Evolutionary conservation across 2,797 vertebrate species (phyloP).

Genomic region (Danio aesculapii): DNA sequence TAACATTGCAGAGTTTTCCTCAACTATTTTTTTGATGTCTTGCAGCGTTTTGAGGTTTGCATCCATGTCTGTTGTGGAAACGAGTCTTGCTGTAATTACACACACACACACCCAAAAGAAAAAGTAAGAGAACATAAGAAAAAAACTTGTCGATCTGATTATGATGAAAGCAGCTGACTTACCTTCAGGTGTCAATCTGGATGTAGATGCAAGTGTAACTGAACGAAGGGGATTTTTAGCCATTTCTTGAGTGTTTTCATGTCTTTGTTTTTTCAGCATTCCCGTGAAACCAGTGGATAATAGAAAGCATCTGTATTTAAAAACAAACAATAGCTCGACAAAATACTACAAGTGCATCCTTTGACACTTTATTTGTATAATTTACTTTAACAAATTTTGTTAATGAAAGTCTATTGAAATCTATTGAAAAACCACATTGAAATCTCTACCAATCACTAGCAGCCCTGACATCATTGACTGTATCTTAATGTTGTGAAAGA

Average conservation of each 20-base stretch:
- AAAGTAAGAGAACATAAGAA: background rate
- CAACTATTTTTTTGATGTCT: constrained; percentile 35
- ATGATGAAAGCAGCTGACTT: background rate
- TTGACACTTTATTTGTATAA: background rate
- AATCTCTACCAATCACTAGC: too few species aligned
- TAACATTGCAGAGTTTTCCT: constrained; percentile 32
- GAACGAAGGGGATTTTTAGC: background rate
- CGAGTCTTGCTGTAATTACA: background rate
- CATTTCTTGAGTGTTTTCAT: background rate
- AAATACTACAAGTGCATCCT: background rate
- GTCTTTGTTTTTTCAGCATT: background rate
- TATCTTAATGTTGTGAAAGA: too few species aligned
- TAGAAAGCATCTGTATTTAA: background rate
- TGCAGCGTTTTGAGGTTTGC: background rate
- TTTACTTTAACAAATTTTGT: background rate
- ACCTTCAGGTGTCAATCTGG: background rate
- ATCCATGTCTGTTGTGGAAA: background rate
- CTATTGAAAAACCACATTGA: too few species aligned
- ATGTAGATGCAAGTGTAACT: background rate
- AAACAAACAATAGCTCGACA: background rate
- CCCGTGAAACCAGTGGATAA: too few species aligned
- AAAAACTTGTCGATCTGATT: background rate
- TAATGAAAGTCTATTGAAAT: too few species aligned
- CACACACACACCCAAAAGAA: too few species aligned
- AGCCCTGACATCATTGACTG: too few species aligned